A percentile compares a stretch with the other conserved stretches of the same genome.
These are phyloP conservation scores for Prunella strophiata DNA, from an alignment of 2,797 vertebrate genomes.

Conservation along the genomic window DNA sequence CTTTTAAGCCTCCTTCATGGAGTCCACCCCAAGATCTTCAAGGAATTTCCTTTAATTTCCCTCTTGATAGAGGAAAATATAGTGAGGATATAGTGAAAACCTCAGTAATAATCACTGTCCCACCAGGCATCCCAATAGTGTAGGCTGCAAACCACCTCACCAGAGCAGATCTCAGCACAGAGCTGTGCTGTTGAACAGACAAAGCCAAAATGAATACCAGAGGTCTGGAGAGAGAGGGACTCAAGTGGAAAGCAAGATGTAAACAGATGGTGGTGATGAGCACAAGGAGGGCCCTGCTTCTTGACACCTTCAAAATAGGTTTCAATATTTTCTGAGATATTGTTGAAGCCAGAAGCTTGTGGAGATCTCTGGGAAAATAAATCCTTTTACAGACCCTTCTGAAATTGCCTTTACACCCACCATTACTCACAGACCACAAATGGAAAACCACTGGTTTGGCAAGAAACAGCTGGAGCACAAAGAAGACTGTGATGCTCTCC, in stretches of 20 bases:
- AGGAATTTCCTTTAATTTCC: not conserved
- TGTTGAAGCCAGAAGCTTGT: not conserved
- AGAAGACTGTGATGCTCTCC: not conserved
- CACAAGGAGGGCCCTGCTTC: not conserved
- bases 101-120: not conserved
- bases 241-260: not conserved
- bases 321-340: not conserved
- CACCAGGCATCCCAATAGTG: not conserved
- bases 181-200: not conserved
- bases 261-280: not conserved
- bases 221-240: not conserved
- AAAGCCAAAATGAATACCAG: not conserved
- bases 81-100: not conserved
- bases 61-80: not conserved
- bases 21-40: not conserved
- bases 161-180: not conserved
- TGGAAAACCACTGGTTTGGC: slow-evolving; percentile 33
- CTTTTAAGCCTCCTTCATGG: not conserved
- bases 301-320: not conserved
- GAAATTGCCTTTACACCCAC: not conserved
- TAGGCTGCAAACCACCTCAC: not conserved
- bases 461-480: not conserved
- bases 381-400: not conserved
- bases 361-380: not conserved
- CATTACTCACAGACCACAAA: slow-evolving; percentile 15